Conservation (phyloP, 2,888 invertebrate species). For the Trachelus tabidus region DNA sequence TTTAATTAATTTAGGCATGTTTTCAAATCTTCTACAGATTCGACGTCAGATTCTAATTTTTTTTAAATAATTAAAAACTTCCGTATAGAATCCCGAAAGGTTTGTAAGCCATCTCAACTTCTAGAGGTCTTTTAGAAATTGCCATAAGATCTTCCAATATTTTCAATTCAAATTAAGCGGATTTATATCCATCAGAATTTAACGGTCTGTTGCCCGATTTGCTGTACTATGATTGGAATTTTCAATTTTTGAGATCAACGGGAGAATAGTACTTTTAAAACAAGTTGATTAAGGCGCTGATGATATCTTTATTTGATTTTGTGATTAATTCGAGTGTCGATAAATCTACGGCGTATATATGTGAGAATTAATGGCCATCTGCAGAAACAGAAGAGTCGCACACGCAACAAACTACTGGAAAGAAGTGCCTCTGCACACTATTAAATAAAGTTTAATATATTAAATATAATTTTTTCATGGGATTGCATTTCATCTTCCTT, state of each 20-base stretch:
- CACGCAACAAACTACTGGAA: background rate
- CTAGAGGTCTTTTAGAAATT: background rate
- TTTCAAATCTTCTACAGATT: too few species aligned
- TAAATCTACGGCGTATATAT: background rate
- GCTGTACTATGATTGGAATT: background rate
- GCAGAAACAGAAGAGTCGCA: background rate
- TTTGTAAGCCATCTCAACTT: background rate
- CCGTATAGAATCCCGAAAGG: background rate
- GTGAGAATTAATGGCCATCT: background rate
- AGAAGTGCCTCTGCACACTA: background rate
- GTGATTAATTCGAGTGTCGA: background rate
- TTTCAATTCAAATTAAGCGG: background rate
- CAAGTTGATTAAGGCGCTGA: background rate
- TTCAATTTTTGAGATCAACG: background rate
- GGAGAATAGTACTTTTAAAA: background rate
- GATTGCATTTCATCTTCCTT: background rate
- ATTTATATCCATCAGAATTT: background rate
- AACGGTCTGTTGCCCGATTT: background rate
- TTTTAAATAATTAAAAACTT: background rate
- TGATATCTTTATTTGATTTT: background rate
- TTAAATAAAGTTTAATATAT: background rate
- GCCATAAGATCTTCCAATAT: background rate
- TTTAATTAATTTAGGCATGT: too few species aligned
- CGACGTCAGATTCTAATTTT: background rate
- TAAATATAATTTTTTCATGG: background rate